Base-by-base conservation (phyloP, 2,797 vertebrate genomes). In the Trematomus bernacchii region DNA sequence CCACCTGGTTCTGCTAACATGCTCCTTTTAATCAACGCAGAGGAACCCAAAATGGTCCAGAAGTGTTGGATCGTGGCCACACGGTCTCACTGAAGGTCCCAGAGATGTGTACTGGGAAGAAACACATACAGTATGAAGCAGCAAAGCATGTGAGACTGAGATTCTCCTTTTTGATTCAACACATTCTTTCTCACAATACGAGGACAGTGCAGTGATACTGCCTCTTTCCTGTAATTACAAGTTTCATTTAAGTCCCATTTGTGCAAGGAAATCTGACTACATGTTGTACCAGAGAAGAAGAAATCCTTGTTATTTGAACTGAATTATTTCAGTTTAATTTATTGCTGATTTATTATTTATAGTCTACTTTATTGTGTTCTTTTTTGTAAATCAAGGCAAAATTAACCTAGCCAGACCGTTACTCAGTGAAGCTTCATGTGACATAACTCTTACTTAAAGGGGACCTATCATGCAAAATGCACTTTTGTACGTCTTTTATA, bases 1-100 rank as follows among this genome's bases (percentile, higher is more conserved):
- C 82, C 83, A 85, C 85, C 89, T 81, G 88, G 58, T 87, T 85
- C 79, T 80, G 87, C 82, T 88, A 86, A 90, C 87, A 88, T 74
- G 73, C 78, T 77, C 59, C 76, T 84, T 90, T 91, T 87, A 89
- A 92, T 90, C 88, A 90, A 88, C 53, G 69, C 63, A 65, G 37
- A 71, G 70, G 44, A 71, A 16, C 51, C 66, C 51, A 44, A 61
- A 79, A 81, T 37, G 58, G 42, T 82, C 61, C 82, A 43, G 67
- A 81, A 79, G 81, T 77, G 72, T 76, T 58, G 57, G 43, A 65
- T 72, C 21, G 13, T 3, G 37, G 79, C 64, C 69, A 57, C 71
- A 23, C 60, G 48, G 72, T 65, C 77, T 66, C 2, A 23, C 27
- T 62, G 58, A n/a, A 16, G 71, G 51, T 58, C 43, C 47, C 46